Conservation (phyloP, 1,140 invertebrate species). For the Muscidifurax raptorellus region DNA sequence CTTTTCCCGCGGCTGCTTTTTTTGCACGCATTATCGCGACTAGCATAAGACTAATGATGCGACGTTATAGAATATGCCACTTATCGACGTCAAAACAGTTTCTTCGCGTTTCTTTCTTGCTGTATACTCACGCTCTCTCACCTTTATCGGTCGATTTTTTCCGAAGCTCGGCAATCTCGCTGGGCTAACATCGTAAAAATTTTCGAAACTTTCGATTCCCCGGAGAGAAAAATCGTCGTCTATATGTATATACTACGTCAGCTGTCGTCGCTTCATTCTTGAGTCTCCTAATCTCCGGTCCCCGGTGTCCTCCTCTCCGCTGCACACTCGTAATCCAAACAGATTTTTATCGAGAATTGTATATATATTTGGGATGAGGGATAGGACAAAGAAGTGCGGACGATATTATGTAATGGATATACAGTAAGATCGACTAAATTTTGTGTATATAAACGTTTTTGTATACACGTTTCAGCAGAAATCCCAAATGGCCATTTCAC, state of each 20-base stretch:
- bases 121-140: too few species aligned
- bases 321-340: not conserved
- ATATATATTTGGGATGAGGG: too few species aligned
- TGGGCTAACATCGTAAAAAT: not conserved
- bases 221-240: not conserved
- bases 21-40: too few species aligned
- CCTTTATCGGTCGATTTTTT: not conserved
- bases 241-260: not conserved
- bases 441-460: too few species aligned
- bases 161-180: not conserved
- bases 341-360: constrained; percentile 1
- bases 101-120: too few species aligned
- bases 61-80: too few species aligned
- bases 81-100: too few species aligned
- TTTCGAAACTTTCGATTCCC: constrained; percentile 5
- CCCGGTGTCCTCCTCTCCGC: not conserved
- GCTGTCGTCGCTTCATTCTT: not conserved
- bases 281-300: not conserved
- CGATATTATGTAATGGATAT: not conserved
- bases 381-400: not conserved
- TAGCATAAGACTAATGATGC: too few species aligned
- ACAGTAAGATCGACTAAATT: too few species aligned
- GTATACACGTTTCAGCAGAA: too few species aligned
- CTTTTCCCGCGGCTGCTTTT: not conserved
- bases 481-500: too few species aligned